phyloP scores from a whole-genome alignment of 2,113 vertebrate species.

The Nothocercus julius region DNA sequence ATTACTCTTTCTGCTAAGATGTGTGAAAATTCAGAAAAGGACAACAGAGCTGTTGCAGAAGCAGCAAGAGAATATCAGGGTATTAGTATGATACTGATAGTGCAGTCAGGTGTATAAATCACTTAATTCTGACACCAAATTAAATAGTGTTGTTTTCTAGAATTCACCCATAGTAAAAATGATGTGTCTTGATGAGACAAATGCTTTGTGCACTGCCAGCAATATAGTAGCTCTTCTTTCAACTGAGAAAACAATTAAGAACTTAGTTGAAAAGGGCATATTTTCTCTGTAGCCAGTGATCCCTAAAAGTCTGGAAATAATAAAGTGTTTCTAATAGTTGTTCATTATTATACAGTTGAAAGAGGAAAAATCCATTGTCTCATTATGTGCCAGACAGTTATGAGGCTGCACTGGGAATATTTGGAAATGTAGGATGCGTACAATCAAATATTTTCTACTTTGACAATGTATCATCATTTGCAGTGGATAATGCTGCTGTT shows the following conservation, averaged over 20 bases:
- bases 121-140: constrained; percentile 60
- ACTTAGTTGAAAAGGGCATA: constrained; percentile 60
- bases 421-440: constrained; percentile 40
- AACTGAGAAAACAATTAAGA: constrained; percentile 72
- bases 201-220: constrained; percentile 20
- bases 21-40: not conserved
- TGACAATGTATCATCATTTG: constrained; percentile 46
- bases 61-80: not conserved
- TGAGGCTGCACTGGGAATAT: constrained; percentile 48
- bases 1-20: not conserved
- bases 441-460: constrained; percentile 43
- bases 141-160: constrained; percentile 42
- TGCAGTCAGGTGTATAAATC: constrained; percentile 52
- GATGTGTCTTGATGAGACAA: constrained; percentile 54
- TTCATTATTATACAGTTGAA: constrained; percentile 62
- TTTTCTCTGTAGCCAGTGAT: constrained; percentile 65
- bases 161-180: constrained; percentile 46
- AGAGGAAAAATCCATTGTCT: constrained; percentile 60
- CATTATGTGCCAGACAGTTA: constrained; percentile 43
- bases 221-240: constrained; percentile 67
- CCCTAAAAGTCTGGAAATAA: constrained; percentile 56
- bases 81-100: constrained; percentile 14
- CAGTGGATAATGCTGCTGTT: constrained; percentile 47
- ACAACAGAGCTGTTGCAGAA: not conserved
- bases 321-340: constrained; percentile 61